Conservation (phyloP, 1,140 invertebrate genomes). For the Trypoxylus dichotomus region DNA sequence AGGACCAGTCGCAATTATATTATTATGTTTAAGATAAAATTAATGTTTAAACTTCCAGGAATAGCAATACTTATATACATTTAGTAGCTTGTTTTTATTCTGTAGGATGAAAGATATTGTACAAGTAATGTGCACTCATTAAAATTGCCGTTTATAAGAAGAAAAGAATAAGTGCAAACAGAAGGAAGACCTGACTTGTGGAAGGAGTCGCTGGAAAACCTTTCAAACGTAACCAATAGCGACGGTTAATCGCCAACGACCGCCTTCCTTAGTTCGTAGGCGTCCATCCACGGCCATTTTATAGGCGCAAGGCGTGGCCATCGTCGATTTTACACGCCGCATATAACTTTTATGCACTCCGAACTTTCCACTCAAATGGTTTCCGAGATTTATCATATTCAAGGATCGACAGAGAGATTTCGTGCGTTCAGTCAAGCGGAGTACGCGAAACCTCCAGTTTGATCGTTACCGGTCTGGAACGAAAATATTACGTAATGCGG, state of each 20-base stretch:
- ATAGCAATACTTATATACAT: too few species aligned
- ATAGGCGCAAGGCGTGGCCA: constrained; percentile 36
- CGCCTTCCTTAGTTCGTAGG: constrained; percentile 3
- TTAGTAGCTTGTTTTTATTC: too few species aligned
- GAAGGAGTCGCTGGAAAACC: not conserved
- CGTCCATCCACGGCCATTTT: constrained; percentile 38
- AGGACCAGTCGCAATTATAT: too few species aligned
- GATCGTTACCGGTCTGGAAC: not conserved
- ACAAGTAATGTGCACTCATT: too few species aligned
- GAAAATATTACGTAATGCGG: constrained; percentile 24
- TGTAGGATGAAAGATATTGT: too few species aligned
- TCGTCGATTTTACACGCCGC: constrained; percentile 34
- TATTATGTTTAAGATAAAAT: too few species aligned
- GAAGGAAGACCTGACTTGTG: not conserved
- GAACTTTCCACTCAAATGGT: constrained; percentile 45
- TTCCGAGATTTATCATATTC: constrained; percentile 38
- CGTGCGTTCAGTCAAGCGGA: constrained; percentile 9
- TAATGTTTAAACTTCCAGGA: too few species aligned
- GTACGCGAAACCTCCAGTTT: not conserved
- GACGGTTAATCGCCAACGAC: constrained; percentile 13
- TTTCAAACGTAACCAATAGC: not conserved
- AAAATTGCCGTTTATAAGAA: too few species aligned
- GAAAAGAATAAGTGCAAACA: too few species aligned
- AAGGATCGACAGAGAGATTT: constrained; percentile 32
- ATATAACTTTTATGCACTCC: constrained; percentile 38